Evolutionary conservation across 2,888 invertebrate genomes (phyloP), one percentile per base, ranked within the genome.

Genomic region (Metopia argyrocephala): DNA sequence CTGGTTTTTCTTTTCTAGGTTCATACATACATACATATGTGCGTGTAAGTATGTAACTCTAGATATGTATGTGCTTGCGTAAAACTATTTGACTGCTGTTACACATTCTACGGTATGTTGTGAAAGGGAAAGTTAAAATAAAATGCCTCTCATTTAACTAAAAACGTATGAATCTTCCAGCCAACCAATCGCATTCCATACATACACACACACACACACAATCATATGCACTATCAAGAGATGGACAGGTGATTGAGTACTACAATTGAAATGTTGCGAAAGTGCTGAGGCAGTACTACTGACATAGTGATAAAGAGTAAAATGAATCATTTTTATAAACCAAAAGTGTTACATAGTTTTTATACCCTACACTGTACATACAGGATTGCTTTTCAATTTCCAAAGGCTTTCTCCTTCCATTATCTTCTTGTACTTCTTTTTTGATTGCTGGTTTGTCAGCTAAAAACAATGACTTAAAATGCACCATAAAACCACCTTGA

Each of bases 141-240:
- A n/a, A 61, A 31, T 61, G 38, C 31, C 38, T 61, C 38, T 61
- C 31, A 21, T 38, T 61, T 61, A 59, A 45, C 21, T 38, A 52
- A 65, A 64, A 20, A 57, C 46, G 28, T 15, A 2, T 12, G 4
- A 1, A 15, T 38, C 38, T 38, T 38, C 38, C n/a, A 38, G 15
- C 38, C 15, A 38, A 38, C 38, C 38, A 12, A 15, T 38, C 38
- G 2, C 15, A 38, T 38, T 15, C 15, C 38, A 3, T 15, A 38
- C 38, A 38, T 3, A 38, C 38, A 38, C 12, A 38, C 38, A 3
- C 38, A 38, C 9, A 28, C 38, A 38, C 9, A 28, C 38, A 3
- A 9, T 12, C 38, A 38, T 3, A 38, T 15, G 15, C 12, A 38
- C 38, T 1, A 9, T 12, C 9, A 28, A 12, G 38, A 12, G 38